Percentiles rank a stretch among this genome's conserved stretches.
phyloP scores from a whole-genome alignment of 1,140 invertebrate species.

The Chironomus tepperi region DNA sequence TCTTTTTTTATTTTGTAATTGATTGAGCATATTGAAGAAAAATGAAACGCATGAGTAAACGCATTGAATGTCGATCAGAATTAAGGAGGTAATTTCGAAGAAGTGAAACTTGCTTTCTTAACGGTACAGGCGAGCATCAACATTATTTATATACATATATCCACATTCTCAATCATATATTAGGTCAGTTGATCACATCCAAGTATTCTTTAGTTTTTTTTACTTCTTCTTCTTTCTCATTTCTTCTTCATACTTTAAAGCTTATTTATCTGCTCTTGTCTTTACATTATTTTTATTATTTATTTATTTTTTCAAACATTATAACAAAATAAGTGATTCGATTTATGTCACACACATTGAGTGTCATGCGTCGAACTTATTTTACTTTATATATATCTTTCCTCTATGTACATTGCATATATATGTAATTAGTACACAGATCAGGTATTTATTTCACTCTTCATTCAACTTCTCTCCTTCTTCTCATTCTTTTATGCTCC shows the following conservation, averaged over 20 bases:
- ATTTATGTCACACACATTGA: background rate
- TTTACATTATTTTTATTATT: too few relatives aligned
- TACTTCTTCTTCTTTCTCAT: too few relatives aligned
- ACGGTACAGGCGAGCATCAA: slow-evolving; percentile 7
- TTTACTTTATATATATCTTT: background rate
- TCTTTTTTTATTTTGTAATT: too few relatives aligned
- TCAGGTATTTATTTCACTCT: slow-evolving; percentile 20
- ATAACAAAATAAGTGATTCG: background rate
- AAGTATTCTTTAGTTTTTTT: background rate
- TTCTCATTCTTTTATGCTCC: background rate
- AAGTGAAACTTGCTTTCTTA: slow-evolving; percentile 21
- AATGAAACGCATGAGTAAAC: too few relatives aligned
- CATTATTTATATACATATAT: background rate
- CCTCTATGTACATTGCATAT: background rate
- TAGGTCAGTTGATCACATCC: background rate
- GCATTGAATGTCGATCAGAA: background rate
- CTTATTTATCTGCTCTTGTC: too few relatives aligned
- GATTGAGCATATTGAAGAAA: too few relatives aligned
- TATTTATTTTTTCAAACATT: too few relatives aligned
- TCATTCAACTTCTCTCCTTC: background rate
- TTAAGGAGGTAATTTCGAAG: slow-evolving; percentile 7
- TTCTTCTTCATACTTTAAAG: too few relatives aligned
- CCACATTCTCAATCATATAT: background rate
- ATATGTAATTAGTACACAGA: slow-evolving; percentile 15
- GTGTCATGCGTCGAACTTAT: background rate